Percentiles rank a stretch among this genome's conserved stretches.
phyloP scores from a whole-genome alignment of 2,888 invertebrate species.

The Pristionchus entomophagus region DNA sequence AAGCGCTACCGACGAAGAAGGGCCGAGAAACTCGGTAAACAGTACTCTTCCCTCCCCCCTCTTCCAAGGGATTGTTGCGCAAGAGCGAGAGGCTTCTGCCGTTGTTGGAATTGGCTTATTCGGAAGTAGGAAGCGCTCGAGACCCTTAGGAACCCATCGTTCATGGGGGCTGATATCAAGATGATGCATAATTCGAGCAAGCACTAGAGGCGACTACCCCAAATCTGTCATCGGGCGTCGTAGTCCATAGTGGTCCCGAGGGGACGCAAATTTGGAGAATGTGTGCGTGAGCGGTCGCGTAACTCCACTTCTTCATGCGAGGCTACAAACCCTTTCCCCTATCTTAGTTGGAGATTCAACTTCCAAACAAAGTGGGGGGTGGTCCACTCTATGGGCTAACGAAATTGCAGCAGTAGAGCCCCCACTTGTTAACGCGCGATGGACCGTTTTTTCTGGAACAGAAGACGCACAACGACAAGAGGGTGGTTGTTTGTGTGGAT shows the following conservation, averaged over 20 bases:
- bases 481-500: not conserved
- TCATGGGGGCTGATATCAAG: not conserved
- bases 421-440: not conserved
- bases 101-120: no score
- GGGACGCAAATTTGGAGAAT: conserved; percentile 43
- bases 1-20: not conserved
- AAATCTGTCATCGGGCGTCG: conserved; percentile 24
- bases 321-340: not conserved
- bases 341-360: not conserved
- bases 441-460: no score
- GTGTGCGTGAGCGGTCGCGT: not conserved
- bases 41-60: conserved; percentile 7
- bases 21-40: not conserved
- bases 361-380: not conserved
- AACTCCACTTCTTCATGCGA: not conserved
- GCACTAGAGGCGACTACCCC: not conserved
- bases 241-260: conserved; percentile 33
- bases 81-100: no score
- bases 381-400: not conserved
- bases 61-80: not conserved
- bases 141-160: no score
- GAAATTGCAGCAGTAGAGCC: not conserved
- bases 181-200: conserved; percentile 18
- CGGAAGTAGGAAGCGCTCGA: no score
- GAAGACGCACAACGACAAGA: not conserved